phyloP scores from a whole-genome alignment of 2,888 invertebrate species.

The Morpho achilles region DNA sequence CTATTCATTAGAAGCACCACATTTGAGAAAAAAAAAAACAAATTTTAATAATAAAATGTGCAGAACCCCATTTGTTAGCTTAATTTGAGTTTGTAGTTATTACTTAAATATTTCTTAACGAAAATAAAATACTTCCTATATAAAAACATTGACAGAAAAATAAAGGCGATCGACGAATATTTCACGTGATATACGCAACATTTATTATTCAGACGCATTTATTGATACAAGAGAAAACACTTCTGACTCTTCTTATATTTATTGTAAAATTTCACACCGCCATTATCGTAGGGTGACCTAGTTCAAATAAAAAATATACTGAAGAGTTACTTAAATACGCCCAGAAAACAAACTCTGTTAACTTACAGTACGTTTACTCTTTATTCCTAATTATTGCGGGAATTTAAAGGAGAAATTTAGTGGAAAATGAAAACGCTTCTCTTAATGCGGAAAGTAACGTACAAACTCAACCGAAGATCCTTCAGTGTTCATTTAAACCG shows the following conservation, averaged over 20 bases:
- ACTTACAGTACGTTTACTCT: conserved; percentile 20
- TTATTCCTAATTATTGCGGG: conserved; percentile 24
- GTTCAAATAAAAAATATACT: conserved; percentile 10
- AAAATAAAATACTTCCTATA: too few species aligned
- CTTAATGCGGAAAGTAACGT: conserved; percentile 25
- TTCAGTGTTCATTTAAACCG: conserved; percentile 35
- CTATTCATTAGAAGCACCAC: too few species aligned
- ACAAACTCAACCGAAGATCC: conserved; percentile 31
- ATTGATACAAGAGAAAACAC: conserved; percentile 24
- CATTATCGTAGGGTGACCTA: conserved; percentile 1
- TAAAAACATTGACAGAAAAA: too few species aligned
- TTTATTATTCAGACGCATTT: conserved; percentile 23
- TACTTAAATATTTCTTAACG: too few species aligned
- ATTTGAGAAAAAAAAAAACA: too few species aligned
- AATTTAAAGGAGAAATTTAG: conserved; percentile 24
- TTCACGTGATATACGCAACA: conserved; percentile 16
- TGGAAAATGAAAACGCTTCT: conserved; percentile 26
- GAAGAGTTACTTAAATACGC: conserved; percentile 14
- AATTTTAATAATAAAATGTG: too few species aligned
- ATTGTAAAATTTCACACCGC: conserved; percentile 13
- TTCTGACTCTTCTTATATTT: conserved; percentile 18
- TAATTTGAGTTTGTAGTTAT: too few species aligned
- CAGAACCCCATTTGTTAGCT: too few species aligned
- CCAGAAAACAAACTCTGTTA: conserved; percentile 19
- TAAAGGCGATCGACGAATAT: conserved; percentile 7